phyloP scores from a whole-genome alignment of 2,888 invertebrate genomes.

The Drosophila nigricruria region DNA sequence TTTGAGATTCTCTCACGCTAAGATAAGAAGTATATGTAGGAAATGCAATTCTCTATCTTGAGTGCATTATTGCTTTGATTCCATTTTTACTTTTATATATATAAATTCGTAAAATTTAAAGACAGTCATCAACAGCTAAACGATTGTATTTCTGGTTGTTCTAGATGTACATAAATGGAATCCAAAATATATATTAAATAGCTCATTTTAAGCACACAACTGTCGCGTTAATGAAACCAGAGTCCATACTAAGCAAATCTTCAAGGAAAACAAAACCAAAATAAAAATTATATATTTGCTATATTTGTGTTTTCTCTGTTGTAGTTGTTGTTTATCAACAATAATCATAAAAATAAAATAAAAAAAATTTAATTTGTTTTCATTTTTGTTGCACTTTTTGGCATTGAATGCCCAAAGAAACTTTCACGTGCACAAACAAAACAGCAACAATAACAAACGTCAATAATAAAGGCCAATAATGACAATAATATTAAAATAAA shows the following conservation, averaged over 20 bases:
- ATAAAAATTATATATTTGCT: conserved; percentile 6
- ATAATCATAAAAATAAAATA: conserved; percentile 8
- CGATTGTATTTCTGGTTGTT: not conserved
- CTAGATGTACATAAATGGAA: conserved; percentile 2
- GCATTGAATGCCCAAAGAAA: conserved; percentile 24
- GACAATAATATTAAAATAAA: conserved; percentile 49
- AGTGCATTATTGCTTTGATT: not conserved
- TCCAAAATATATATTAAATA: not conserved
- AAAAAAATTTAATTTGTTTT: conserved; percentile 21
- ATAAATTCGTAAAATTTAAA: not conserved
- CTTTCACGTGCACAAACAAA: conserved; percentile 15
- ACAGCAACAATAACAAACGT: conserved; percentile 27
- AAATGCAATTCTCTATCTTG: conserved; percentile 17
- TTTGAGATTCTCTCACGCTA: not conserved
- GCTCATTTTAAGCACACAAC: not conserved
- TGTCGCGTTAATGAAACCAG: conserved; percentile 35
- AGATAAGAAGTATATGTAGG: conserved; percentile 1
- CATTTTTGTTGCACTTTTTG: conserved; percentile 25
- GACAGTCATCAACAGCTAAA: not conserved
- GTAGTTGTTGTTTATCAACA: conserved; percentile 10
- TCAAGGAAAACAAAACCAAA: conserved; percentile 25
- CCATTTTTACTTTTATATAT: conserved; percentile 2
- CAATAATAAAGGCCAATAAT: conserved; percentile 27
- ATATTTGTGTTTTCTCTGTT: conserved; percentile 22
- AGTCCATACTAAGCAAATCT: conserved; percentile 28